A percentile compares a stretch with the other conserved stretches of the same genome.
phyloP scores from a whole-genome alignment of 2,888 invertebrate genomes.

The Dicyrtoma fusca region DNA sequence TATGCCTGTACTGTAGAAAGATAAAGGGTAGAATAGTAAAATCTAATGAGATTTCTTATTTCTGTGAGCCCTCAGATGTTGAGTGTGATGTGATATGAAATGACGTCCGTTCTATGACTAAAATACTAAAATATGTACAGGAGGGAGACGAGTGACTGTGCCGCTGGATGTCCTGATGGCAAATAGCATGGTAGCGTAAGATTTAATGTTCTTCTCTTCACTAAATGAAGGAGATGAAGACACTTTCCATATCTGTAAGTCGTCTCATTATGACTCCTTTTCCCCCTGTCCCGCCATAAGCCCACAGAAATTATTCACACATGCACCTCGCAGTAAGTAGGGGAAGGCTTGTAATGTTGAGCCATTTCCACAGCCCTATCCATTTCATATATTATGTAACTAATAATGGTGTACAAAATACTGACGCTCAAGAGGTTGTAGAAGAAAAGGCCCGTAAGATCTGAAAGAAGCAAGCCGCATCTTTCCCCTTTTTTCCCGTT shows the following conservation, averaged over 20 bases:
- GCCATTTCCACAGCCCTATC: background rate
- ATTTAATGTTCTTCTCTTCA: background rate
- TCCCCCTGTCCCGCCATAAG: background rate
- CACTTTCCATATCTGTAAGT: slow-evolving; percentile 9
- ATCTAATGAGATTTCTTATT: too few relatives aligned
- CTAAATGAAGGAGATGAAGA: slow-evolving; percentile 13
- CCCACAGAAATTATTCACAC: slow-evolving; percentile 18
- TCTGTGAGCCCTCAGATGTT: background rate
- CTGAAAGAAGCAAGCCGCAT: background rate
- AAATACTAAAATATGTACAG: background rate
- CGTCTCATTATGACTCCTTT: slow-evolving; percentile 21
- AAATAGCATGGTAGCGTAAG: background rate
- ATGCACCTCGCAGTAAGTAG: background rate
- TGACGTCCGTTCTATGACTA: background rate
- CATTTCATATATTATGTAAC: too few relatives aligned
- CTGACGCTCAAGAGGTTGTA: too few relatives aligned
- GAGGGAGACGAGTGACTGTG: background rate
- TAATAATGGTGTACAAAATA: too few relatives aligned
- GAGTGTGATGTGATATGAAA: background rate
- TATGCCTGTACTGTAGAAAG: background rate
- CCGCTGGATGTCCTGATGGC: background rate
- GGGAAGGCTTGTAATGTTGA: background rate
- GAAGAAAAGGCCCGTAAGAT: too few relatives aligned
- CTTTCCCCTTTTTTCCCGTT: slow-evolving; percentile 1
- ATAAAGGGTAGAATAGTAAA: background rate